Base-by-base conservation (phyloP, 1,140 invertebrate genomes). In the Hetaerina americana region DNA sequence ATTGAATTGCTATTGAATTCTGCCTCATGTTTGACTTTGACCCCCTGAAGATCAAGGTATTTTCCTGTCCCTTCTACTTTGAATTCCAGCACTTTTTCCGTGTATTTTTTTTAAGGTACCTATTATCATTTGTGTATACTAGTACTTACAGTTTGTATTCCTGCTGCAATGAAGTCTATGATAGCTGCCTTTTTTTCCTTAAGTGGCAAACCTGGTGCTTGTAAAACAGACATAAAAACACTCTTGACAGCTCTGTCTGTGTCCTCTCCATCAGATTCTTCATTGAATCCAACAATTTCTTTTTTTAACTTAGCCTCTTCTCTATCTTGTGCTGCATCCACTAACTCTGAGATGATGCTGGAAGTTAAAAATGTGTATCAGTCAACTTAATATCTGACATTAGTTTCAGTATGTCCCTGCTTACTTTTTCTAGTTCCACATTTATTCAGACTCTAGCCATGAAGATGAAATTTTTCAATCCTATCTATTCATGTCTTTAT, bases 131-230 rank as follows among this genome's bases (percentile, higher is more conserved):
- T 73, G 67, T 28, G 31, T 29, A 66, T 26, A 57, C 5, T n/a
- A n/a, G n/a, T 71, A 75, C 79, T 83, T 78, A 92, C 90, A 75
- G 92, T 93, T 80, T 93, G 90, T 78, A 94, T 93, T 67, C 92
- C 92, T 26, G 91, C 91, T 0, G 91, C 90, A 75, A 94, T 91
- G 76, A 93, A 93, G 80, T 95, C 92, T 57, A 94, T 90, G 74
- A 93, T 89, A 1, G 89, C 90, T 0, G 90, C 90, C 77, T 90
- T 92, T 78, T 93, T 93, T 78, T 94, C 92, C 27, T 88, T 82
- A 73, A 88, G 86, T 77, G 93, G 91, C 67, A 93, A 79, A 73
- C 85, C 85, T 66, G 87, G 86, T 40, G 90, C 87, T 18, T 87
- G 83, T 12, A 93, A 80, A 71, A 93, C 90, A 31, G 89, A 90